Conservation (phyloP, 1,140 invertebrate genomes). For the Cyphomyrmex costatus region DNA sequence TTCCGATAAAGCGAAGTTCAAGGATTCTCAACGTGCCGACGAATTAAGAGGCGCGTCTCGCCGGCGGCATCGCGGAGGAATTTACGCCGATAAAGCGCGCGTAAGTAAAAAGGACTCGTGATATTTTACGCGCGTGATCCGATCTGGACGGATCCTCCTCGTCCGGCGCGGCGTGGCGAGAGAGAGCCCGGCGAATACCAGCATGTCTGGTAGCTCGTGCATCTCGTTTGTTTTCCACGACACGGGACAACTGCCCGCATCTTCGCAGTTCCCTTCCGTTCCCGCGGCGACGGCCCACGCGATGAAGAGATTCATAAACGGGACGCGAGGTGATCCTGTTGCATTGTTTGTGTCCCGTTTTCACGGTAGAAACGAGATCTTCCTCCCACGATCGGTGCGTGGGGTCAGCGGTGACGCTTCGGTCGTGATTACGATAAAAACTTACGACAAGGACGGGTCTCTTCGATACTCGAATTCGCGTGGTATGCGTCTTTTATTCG, state of each 20-base stretch:
- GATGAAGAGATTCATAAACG: conserved; percentile 75
- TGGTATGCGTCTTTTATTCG: not conserved
- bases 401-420: conserved; percentile 51
- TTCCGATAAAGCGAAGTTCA: conserved; percentile 38
- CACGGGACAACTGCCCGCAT: conserved; percentile 64
- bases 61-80: conserved; percentile 20
- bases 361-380: conserved; percentile 67
- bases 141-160: conserved; percentile 31
- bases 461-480: conserved; percentile 53
- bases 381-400: conserved; percentile 73
- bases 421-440: conserved; percentile 62
- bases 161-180: no score
- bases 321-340: conserved; percentile 44
- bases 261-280: conserved; percentile 20
- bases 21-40: not conserved
- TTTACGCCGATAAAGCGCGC: conserved; percentile 34
- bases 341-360: conserved; percentile 64
- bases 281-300: conserved; percentile 59
- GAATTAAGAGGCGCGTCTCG: conserved; percentile 33
- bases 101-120: conserved; percentile 21
- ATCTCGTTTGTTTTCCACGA: conserved; percentile 34
- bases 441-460: conserved; percentile 19
- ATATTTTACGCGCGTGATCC: conserved; percentile 50
- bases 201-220: conserved; percentile 59
- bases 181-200: conserved; percentile 47